Evolutionary conservation across 2,797 vertebrate species (phyloP).

Genomic region (Squalus acanthias): DNA sequence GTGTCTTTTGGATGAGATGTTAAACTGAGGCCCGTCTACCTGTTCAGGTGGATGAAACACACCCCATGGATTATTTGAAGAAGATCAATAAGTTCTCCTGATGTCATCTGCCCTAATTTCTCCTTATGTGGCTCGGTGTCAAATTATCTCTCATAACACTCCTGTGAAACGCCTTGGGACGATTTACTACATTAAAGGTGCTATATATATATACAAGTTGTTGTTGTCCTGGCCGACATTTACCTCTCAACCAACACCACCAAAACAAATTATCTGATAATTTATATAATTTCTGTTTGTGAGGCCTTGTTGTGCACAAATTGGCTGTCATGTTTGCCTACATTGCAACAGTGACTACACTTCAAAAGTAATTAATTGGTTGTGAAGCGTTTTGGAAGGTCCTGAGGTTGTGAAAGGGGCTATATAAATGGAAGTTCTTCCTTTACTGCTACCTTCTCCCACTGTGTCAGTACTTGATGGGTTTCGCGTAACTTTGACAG

Average conservation of each 20-base stretch:
- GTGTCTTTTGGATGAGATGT: neutral
- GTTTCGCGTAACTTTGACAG: neutral
- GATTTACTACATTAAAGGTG: too few species aligned
- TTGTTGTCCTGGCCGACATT: neutral
- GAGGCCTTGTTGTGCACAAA: neutral
- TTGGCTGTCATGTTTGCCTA: neutral
- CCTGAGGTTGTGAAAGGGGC: neutral
- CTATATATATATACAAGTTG: too few species aligned
- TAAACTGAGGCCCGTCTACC: neutral
- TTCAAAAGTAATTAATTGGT: neutral
- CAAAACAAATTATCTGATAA: neutral
- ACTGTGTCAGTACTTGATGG: too few species aligned
- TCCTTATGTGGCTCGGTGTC: too few species aligned
- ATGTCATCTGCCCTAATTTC: too few species aligned
- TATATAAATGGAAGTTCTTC: neutral
- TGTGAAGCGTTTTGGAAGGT: neutral
- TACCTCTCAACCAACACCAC: neutral
- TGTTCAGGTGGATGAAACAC: neutral
- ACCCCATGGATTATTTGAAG: neutral
- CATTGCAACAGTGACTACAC: neutral
- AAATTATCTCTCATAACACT: too few species aligned
- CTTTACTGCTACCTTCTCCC: too few species aligned
- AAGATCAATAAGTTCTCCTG: neutral
- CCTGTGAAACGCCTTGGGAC: too few species aligned
- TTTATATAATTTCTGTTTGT: neutral